Evolutionary conservation across 1,140 invertebrate genomes (phyloP), one percentile per base, ranked within the genome.

Genomic region (Calosoma granatense): DNA sequence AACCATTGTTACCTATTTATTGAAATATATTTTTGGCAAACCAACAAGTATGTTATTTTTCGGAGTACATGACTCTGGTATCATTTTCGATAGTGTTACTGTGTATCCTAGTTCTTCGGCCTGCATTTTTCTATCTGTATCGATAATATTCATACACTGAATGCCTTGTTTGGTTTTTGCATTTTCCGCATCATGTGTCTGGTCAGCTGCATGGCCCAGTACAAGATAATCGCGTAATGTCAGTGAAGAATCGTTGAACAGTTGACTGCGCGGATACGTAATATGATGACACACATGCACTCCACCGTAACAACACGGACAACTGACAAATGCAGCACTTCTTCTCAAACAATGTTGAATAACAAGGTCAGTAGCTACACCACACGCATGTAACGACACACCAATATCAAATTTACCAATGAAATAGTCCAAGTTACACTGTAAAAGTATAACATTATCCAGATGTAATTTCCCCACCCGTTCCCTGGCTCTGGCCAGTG

Each of bases 21-120:
- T 30, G 14, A 36, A 47, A 12, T 17, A 47, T 47, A 12, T 47
- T 47, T 17, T 47, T 3, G 41, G 41, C 17, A 47, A 47, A 47
- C 92, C 94, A 64, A 97, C 81, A 19, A 97, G 74, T 60, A 97
- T 76, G 76, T 95, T 92, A 80, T 97, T 96, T 75, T 97, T 96
- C 55, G 91, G 90, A 51, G 93, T 91, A 74, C 92, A 96, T 54
- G 81, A 80, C 43, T 82, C 72, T 20, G 92, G 91, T 64, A 82
- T 74, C 2, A 96, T 72, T 65, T 87, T 87, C 11, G 82, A 82
- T 36, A 97, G 73, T 59, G 77, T 76, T 1, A 93, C 87, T 58
- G 68, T 65, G 69, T 96, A 97, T 0, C 83, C 86, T 65, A 75
- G 74, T 65, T 90, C 81, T 70, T 83, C 73, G 12, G 90, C 90